Conservation (phyloP, 2,113 vertebrate genomes). For the Illadopsis cleaveri region DNA sequence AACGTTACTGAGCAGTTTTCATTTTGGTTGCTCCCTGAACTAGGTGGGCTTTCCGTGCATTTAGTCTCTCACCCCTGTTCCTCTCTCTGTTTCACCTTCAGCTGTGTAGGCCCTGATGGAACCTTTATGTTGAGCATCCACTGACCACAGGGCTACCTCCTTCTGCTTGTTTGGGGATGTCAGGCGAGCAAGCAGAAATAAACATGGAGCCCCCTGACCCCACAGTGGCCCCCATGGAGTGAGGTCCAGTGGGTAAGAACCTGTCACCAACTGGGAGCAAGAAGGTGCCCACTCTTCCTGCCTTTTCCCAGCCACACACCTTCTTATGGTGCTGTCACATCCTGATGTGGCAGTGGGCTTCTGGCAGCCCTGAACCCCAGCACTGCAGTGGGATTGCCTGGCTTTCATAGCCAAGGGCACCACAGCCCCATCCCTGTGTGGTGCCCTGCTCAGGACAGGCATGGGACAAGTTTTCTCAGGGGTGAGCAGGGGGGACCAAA, state of each 20-base stretch:
- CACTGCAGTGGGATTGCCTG: rapidly evolving
- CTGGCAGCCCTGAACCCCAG: neutral
- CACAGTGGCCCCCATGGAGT: rapidly evolving
- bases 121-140: neutral
- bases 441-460: neutral
- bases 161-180: neutral
- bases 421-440: rapidly evolving
- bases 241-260: neutral
- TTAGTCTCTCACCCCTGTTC: neutral
- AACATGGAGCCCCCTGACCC: rapidly evolving
- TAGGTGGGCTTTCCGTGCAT: neutral
- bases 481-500: rapidly evolving
- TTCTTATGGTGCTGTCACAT: rapidly evolving
- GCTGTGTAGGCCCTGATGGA: neutral
- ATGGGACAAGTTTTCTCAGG: neutral
- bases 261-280: neutral
- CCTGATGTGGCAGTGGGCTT: rapidly evolving
- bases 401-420: neutral
- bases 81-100: neutral
- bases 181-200: neutral
- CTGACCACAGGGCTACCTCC: neutral
- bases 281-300: neutral
- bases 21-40: neutral
- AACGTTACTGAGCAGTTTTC: neutral
- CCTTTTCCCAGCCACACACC: rapidly evolving